A percentile compares a stretch with the other conserved stretches of the same genome.
These are phyloP conservation scores for Erythrocercus mccallii DNA, from an alignment of 2,113 vertebrate species.

Conservation along the genomic window DNA sequence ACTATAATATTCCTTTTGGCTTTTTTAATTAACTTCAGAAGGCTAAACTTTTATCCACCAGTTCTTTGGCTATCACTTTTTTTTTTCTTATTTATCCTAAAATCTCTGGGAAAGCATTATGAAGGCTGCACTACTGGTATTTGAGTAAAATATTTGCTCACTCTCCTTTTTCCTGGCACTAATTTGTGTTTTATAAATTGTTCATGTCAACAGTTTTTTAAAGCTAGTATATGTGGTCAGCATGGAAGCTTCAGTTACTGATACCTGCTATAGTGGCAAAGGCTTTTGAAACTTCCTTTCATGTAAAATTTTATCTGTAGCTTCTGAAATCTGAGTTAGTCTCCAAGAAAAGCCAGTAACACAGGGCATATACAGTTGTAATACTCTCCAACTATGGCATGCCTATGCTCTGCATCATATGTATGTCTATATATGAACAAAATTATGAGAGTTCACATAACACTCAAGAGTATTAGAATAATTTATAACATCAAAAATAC, in stretches of 20 bases:
- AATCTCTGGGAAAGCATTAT: neutral
- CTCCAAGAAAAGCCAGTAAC: neutral
- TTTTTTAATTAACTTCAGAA: slow-evolving; percentile 17
- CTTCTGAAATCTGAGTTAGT: neutral
- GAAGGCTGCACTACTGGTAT: neutral
- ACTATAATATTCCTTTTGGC: neutral
- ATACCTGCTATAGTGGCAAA: neutral
- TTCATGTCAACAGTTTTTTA: neutral
- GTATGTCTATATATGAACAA: neutral
- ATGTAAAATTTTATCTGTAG: neutral
- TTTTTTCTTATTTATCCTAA: neutral
- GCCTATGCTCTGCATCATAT: neutral
- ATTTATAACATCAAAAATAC: neutral
- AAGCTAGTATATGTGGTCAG: neutral
- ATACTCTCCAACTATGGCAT: neutral
- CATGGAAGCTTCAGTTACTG: neutral
- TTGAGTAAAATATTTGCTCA: neutral
- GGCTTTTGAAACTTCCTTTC: neutral
- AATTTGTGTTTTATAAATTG: neutral
- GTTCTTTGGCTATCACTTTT: neutral
- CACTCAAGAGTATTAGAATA: neutral
- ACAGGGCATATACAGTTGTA: neutral
- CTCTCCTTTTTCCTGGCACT: neutral
- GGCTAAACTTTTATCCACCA: neutral
- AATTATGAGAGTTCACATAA: neutral